Base-by-base conservation (phyloP, 1,140 invertebrate species). In the Agraylea sexmaculata region DNA sequence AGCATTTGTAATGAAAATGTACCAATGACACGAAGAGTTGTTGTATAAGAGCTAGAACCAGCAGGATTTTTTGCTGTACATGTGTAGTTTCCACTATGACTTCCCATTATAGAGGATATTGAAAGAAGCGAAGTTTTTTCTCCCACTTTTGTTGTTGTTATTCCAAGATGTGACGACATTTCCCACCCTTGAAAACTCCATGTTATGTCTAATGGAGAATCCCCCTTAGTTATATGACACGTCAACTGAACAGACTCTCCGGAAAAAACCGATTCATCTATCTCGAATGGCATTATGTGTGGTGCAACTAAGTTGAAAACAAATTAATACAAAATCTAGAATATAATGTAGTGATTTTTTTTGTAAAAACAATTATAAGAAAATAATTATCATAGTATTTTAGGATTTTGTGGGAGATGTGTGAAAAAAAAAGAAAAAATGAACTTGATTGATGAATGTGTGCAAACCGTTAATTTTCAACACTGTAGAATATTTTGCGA, bases 221-320 rank as follows among this genome's bases (percentile, higher is more conserved):
- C 82, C 33, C 83, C 83, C 54, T 79, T 77, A 43, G 75, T 70
- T 21, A 82, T 73, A 28, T 78, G 76, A 63, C 87, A 90, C 15
- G 72, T 75, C 33, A 84, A 67, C 31, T 78, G 77, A 20, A 79
- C 74, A 18, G 78, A 74, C 55, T 83, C 76, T 43, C 79, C 80
- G 53, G 78, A 78, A 51, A 75, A 74, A 8, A 77, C 62, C 13
- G 73, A 70, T 47, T 72, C 70, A 42, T 69, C 67, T 39, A 75
- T 71, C 49, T 64, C 73, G 55, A 83, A 82, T 29, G 78, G 77
- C 50, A 72, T 63, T 53, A 83, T 80, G 62, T 78, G 75, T 44
- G 80, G 80, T 52, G 75, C 65, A 62, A 82, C 79, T 83, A 59
- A 54, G 62, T 22, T n/a, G n/a, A 11, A 8, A 11, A 8, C 13